Percentiles rank a stretch among this genome's conserved stretches.
Evolutionary conservation across 1,140 invertebrate species (phyloP).

Genomic region (Tetramorium alpestre): DNA sequence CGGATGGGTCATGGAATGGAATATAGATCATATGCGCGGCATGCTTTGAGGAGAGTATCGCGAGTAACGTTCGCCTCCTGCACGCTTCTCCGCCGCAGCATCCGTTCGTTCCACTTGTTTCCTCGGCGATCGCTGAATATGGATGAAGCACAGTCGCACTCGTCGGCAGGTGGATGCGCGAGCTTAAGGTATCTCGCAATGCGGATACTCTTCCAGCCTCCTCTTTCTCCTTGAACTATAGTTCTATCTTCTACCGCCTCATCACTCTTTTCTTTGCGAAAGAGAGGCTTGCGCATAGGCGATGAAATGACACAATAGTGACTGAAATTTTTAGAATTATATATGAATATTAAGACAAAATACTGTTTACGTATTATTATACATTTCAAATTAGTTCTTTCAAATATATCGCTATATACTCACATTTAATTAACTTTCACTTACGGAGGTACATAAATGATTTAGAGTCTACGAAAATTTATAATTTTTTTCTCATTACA

Average conservation of each 20-base stretch:
- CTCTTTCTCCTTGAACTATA: neutral
- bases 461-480: neutral
- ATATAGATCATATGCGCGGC: conserved; percentile 36
- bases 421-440: neutral
- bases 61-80: neutral
- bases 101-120: conserved; percentile 35
- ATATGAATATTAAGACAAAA: neutral
- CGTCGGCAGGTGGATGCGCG: conserved; percentile 1
- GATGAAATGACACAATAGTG: neutral
- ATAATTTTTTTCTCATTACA: neutral
- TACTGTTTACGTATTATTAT: neutral
- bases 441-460: neutral
- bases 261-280: neutral
- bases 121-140: conserved; percentile 61
- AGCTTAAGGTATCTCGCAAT: conserved; percentile 35
- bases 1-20: conserved; percentile 10
- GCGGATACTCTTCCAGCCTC: neutral
- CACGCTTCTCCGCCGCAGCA: conserved; percentile 1
- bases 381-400: neutral
- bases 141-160: conserved; percentile 53
- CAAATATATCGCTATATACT: neutral
- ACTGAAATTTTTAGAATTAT: neutral
- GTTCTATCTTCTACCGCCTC: neutral
- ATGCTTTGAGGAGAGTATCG: conserved; percentile 35
- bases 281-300: neutral